Conservation (phyloP, 2,797 vertebrate species). For the Danio jaintianensis region DNA sequence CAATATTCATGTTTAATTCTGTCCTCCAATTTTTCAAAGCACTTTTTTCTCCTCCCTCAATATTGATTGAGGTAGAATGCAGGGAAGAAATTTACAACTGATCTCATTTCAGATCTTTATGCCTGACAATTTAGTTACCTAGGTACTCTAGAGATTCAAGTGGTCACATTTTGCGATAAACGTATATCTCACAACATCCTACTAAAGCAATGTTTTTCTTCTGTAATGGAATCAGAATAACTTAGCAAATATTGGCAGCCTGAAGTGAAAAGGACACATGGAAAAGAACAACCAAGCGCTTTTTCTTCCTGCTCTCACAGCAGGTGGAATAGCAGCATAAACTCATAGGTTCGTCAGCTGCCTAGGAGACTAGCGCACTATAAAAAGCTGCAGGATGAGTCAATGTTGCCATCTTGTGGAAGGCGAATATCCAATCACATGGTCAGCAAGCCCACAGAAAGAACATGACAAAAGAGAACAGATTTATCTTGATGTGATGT, state of each 20-base stretch:
- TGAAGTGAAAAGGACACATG: constrained; percentile 37
- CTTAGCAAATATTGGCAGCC: constrained; percentile 25
- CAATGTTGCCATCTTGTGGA: constrained; percentile 70
- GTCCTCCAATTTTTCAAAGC: constrained; percentile 32
- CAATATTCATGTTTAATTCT: constrained; percentile 44
- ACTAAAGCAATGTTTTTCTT: constrained; percentile 12
- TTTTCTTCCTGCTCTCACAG: constrained; percentile 14
- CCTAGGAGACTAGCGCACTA: constrained; percentile 14
- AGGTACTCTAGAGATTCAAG: constrained; percentile 7
- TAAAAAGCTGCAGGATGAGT: constrained; percentile 51
- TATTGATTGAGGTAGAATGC: constrained; percentile 33
- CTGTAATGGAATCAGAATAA: constrained; percentile 24
- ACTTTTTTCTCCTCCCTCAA: constrained; percentile 31
- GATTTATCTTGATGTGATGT: not conserved
- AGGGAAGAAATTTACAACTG: constrained; percentile 5
- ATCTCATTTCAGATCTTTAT: constrained; percentile 39
- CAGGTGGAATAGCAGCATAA: constrained; percentile 16
- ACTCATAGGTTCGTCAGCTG: not conserved
- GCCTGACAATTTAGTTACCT: constrained; percentile 16
- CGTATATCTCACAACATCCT: not conserved
- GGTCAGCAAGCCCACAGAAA: not conserved
- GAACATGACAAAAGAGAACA: not conserved
- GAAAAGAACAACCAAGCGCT: constrained; percentile 12
- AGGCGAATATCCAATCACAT: constrained; percentile 30
- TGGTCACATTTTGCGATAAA: not conserved